phyloP scores from a whole-genome alignment of 2,888 invertebrate species.

The Erpobdella octoculata region DNA sequence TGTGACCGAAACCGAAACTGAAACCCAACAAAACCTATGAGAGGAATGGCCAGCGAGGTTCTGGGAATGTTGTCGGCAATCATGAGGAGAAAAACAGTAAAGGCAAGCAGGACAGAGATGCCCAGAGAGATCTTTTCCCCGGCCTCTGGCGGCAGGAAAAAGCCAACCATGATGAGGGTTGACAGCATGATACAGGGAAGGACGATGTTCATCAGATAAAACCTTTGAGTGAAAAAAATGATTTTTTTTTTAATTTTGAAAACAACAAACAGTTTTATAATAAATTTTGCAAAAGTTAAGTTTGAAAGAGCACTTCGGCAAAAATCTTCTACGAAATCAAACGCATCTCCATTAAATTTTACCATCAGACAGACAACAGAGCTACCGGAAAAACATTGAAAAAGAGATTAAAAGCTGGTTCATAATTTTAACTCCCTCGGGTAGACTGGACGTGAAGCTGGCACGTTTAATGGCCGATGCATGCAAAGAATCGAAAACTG shows the following conservation, averaged over 20 bases:
- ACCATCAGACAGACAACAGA: too few relatives aligned
- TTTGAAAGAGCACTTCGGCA: too few relatives aligned
- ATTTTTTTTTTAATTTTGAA: not conserved
- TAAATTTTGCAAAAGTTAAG: too few relatives aligned
- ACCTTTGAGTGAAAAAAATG: conserved; percentile 8
- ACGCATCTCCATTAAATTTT: too few relatives aligned
- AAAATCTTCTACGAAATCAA: too few relatives aligned
- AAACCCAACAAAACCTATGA: conserved; percentile 34
- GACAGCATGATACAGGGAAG: conserved; percentile 39
- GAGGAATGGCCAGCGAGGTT: conserved; percentile 38
- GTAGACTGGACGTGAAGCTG: too few relatives aligned
- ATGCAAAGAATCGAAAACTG: too few relatives aligned
- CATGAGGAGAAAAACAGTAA: conserved; percentile 40
- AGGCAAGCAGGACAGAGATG: conserved; percentile 39
- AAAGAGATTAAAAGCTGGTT: too few relatives aligned
- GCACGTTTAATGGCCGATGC: too few relatives aligned
- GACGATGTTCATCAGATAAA: conserved; percentile 40
- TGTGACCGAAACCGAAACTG: not conserved
- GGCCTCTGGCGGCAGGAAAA: conserved; percentile 37
- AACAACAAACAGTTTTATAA: too few relatives aligned
- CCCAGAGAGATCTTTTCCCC: conserved; percentile 40
- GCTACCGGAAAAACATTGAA: too few relatives aligned
- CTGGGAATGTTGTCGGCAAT: conserved; percentile 39
- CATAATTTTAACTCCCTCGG: too few relatives aligned
- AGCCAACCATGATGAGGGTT: conserved; percentile 38